Percentiles rank a stretch among this genome's conserved stretches.
phyloP scores from a whole-genome alignment of 2,888 invertebrate genomes.

The Baronia brevicornis region DNA sequence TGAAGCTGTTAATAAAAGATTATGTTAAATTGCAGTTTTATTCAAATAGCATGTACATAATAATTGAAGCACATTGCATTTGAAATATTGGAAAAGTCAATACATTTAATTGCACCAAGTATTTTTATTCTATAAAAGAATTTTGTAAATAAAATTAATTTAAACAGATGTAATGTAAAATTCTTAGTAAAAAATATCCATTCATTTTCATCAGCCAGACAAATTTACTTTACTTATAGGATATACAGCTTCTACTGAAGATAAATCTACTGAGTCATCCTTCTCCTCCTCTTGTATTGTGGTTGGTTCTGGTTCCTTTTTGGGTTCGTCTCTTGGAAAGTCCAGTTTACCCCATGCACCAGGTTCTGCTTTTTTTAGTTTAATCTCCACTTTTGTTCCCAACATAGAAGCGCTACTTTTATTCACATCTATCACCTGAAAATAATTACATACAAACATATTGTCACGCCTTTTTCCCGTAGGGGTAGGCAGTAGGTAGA shows the following conservation, averaged over 20 bases:
- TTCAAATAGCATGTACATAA: too few relatives aligned
- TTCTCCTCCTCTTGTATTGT: slow-evolving; percentile 26
- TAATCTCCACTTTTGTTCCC: slow-evolving; percentile 94
- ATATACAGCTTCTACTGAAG: slow-evolving; percentile 77
- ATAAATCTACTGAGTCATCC: slow-evolving; percentile 84
- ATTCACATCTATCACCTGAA: slow-evolving; percentile 84
- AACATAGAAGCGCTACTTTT: slow-evolving; percentile 85
- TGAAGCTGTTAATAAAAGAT: slow-evolving; percentile 14
- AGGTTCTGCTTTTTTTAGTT: slow-evolving; percentile 89
- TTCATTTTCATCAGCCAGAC: slow-evolving; percentile 28
- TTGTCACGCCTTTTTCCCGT: too few relatives aligned
- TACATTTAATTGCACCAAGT: too few relatives aligned
- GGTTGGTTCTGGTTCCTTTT: slow-evolving; percentile 28
- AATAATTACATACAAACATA: slow-evolving; percentile 16
- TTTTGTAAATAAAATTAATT: slow-evolving; percentile 9
- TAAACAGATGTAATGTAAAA: slow-evolving; percentile 2
- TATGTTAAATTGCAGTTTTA: slow-evolving; percentile 12
- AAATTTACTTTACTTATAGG: slow-evolving; percentile 63
- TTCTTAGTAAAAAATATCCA: slow-evolving; percentile 4
- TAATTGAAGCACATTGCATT: too few relatives aligned
- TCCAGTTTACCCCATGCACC: slow-evolving; percentile 88
- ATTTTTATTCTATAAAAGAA: too few relatives aligned
- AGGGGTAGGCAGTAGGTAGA: too few relatives aligned
- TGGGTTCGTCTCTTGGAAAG: slow-evolving; percentile 65
- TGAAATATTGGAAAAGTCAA: too few relatives aligned